Conservation (phyloP, 2,113 vertebrate species). For the Heterotis niloticus region DNA sequence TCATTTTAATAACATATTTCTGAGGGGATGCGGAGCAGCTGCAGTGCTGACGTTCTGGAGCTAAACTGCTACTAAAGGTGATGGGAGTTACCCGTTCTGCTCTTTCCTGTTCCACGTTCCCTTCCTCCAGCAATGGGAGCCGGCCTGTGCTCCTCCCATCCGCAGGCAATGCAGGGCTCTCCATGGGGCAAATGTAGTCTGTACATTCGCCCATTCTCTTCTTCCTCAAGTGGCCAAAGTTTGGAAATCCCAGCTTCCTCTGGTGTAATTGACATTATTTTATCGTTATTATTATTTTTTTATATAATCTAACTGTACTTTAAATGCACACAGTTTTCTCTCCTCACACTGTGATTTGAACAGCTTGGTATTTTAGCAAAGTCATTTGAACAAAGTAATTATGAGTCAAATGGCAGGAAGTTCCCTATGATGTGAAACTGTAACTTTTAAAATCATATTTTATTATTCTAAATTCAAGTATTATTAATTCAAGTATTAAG, state of each 20-base stretch:
- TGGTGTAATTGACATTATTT: conserved; percentile 64
- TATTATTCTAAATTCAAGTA: too few relatives aligned
- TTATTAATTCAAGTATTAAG: too few relatives aligned
- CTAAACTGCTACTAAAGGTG: background rate
- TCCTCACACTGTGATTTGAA: too few relatives aligned
- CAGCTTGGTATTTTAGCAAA: too few relatives aligned
- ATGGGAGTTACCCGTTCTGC: conserved; percentile 40
- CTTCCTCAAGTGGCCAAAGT: conserved; percentile 84
- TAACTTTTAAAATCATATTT: too few relatives aligned
- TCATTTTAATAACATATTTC: too few relatives aligned
- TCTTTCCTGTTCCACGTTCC: conserved; percentile 76
- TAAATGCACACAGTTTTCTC: too few relatives aligned
- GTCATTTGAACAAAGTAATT: too few relatives aligned
- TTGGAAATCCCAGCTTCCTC: conserved; percentile 89
- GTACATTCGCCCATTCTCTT: conserved; percentile 83
- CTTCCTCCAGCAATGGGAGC: background rate
- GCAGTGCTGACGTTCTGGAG: background rate
- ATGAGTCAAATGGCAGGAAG: too few relatives aligned
- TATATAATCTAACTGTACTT: too few relatives aligned
- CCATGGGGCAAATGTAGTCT: conserved; percentile 88
- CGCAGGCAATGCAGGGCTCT: conserved; percentile 56
- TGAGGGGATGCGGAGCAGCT: background rate
- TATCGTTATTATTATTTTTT: conserved; percentile 7
- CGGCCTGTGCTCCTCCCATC: conserved; percentile 66
- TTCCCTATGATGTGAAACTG: too few relatives aligned